Evolutionary conservation across 2,113 vertebrate genomes (phyloP).

Genomic region (Nerophis lumbriciformis): DNA sequence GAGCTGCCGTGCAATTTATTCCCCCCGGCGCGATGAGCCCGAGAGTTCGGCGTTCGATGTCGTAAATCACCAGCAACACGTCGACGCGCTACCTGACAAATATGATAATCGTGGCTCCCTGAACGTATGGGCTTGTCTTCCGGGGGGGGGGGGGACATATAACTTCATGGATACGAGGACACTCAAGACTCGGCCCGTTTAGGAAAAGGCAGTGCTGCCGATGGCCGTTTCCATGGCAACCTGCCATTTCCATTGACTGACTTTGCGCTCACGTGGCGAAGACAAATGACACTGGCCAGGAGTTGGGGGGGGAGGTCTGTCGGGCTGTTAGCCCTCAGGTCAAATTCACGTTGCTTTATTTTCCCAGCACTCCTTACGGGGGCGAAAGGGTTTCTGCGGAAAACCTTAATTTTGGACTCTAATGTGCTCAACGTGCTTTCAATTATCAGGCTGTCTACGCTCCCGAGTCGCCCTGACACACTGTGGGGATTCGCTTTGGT

Average conservation of each 20-base stretch:
- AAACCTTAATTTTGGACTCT: conserved; percentile 54
- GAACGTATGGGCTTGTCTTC: conserved; percentile 65
- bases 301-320: conserved; percentile 66
- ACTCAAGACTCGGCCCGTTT: conserved; percentile 52
- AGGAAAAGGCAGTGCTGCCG: conserved; percentile 49
- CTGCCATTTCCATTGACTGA: conserved; percentile 75
- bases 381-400: conserved; percentile 57
- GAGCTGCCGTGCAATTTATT: conserved; percentile 58
- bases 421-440: conserved; percentile 52
- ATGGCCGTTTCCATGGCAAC: conserved; percentile 75
- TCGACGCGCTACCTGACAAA: conserved; percentile 65
- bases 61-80: conserved; percentile 65
- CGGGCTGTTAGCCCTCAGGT: conserved; percentile 72
- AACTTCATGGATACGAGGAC: conserved; percentile 69
- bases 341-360: conserved; percentile 74
- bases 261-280: conserved; percentile 75
- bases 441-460: conserved; percentile 42
- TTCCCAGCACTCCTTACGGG: conserved; percentile 66
- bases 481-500: conserved; percentile 22
- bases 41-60: conserved; percentile 43
- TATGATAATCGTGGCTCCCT: conserved; percentile 63
- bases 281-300: conserved; percentile 72
- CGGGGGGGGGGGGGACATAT: conserved; percentile 60
- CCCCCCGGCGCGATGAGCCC: conserved; percentile 59
- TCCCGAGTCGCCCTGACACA: conserved; percentile 19